Base-by-base conservation (phyloP, 2,888 invertebrate species). In the Drosophila fungiperda region DNA sequence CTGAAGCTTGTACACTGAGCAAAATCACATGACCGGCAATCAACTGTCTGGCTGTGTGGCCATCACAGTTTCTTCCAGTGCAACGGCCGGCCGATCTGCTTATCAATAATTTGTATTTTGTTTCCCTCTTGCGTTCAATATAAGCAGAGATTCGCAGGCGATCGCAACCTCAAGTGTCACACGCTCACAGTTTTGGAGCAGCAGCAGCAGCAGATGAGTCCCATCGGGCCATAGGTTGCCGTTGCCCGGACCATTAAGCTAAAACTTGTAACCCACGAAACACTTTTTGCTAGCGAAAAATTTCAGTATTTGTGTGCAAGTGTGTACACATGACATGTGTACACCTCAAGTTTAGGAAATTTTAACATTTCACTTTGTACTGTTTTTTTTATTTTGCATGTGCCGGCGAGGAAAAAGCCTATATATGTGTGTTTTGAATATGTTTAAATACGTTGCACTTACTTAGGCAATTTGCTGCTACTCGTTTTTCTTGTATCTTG, bases 181-280 rank as follows among this genome's bases (percentile, higher is more conserved):
- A 92, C 92, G 92, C 92, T 92, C 92, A 91, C 90, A 87, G 90
- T 92, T 92, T 90, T 91, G 86, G 91, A 90, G 91, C 91, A 87
- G 91, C 91, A 90, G 90, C 91, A 86, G 91, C 91, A 87, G 78
- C 89, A 82, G 60, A 77, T 79, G 73, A 77, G 73, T 76, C 76
- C 66, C 74, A 82, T 71, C 68, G 50, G 83, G 83, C 80, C 83
- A 85, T 78, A 78, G 75, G 74, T 73, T 77, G 76, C 73, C 69
- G 60, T 38, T 50, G 64, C 38, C 49, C 20, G 71, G 57, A 59
- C 70, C 67, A 70, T 70, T 68, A 54, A 70, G 72, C 63, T 60
- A 52, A 63, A 73, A 69, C 85, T 85, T 86, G 82, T 84, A 84
- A 89, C 83, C 78, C 76, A 78, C 83, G n/a, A n/a, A n/a, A n/a